Evolutionary conservation across 2,797 vertebrate genomes (phyloP), one percentile per base, ranked within the genome.

Genomic region (Bradypodion ventrale): DNA sequence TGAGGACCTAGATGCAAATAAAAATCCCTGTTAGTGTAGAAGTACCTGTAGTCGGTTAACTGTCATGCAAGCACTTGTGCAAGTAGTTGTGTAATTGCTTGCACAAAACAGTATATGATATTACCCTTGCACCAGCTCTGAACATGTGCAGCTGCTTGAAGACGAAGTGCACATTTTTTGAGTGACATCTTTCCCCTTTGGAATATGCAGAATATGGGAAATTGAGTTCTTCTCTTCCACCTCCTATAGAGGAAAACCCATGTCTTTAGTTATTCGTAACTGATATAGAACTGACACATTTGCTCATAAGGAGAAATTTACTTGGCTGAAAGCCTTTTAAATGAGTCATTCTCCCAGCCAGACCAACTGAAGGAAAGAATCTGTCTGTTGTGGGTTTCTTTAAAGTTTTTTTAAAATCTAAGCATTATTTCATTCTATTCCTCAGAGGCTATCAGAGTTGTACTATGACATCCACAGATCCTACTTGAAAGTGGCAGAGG

Each of bases 391-490:
- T 35, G 37, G 46, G 27, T 78, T 75, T 7, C 19, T 49, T 44
- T 82, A 19, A 70, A 52, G 32, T 13, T 44, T 0, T 1, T 6
- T 52, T 62, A 81, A 69, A 5, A 9, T 49, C 46, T 63, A 27
- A 85, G 82, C n/a, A 59, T 2, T 0, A 7, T 35, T 13, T 75
- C 59, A 1, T 80, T 35, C 3, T 86, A 63, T 46, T 83, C 4
- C 60, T 49, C 82, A 93, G 99, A 98, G 97, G 80, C 90, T 99
- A 81, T 99, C 99, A 0, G 98, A 99, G 86, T 94, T 99, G 68
- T 99, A 99, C 96, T 99, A 99, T 0, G 98, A 98, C 94, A 99
- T 99, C 89, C 98, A 99, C 85, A 97, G 98, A 82, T 99, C 98
- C 0, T 99, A 99, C 78, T 96, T 98, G 86, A 99, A 99, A 93